phyloP scores from a whole-genome alignment of 1,140 invertebrate species.

The Zaprionus gabonicus region DNA sequence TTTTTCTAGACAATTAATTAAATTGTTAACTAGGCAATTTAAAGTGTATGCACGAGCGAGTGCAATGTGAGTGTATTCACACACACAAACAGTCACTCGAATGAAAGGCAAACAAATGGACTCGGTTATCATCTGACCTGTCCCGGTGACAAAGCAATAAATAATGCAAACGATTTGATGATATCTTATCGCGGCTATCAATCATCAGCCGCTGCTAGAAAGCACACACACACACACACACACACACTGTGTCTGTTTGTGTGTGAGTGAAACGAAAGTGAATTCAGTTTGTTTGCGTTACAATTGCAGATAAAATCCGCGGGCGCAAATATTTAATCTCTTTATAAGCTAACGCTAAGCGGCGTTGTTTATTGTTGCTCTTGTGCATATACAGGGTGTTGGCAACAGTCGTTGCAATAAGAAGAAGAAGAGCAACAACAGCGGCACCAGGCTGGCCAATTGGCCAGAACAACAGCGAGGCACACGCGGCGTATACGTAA shows the following conservation, averaged over 20 bases:
- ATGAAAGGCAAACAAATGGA: conserved; percentile 27
- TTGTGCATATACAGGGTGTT: conserved; percentile 22
- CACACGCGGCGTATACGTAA: conserved; percentile 67
- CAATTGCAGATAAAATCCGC: conserved; percentile 30
- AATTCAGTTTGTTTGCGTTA: conserved; percentile 44
- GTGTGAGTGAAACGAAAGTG: conserved; percentile 53
- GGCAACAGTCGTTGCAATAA: background rate
- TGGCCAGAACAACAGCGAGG: conserved; percentile 14
- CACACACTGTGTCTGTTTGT: background rate
- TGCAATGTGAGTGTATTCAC: conserved; percentile 1
- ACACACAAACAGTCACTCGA: conserved; percentile 1
- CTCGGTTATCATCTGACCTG: conserved; percentile 36
- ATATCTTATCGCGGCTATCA: conserved; percentile 70
- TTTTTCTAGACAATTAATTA: conserved; percentile 3
- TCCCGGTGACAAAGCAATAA: conserved; percentile 46
- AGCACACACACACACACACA: background rate
- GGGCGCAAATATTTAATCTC: conserved; percentile 62
- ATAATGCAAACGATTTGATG: conserved; percentile 51
- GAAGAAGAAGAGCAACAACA: background rate
- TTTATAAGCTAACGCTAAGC: conserved; percentile 56
- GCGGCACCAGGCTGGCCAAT: background rate
- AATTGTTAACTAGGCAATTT: background rate
- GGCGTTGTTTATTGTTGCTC: conserved; percentile 33
- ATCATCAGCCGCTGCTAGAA: conserved; percentile 47
- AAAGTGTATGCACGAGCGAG: conserved; percentile 11